Evolutionary conservation across 1,140 invertebrate genomes (phyloP).

Genomic region (Drosophila parabipectinata): DNA sequence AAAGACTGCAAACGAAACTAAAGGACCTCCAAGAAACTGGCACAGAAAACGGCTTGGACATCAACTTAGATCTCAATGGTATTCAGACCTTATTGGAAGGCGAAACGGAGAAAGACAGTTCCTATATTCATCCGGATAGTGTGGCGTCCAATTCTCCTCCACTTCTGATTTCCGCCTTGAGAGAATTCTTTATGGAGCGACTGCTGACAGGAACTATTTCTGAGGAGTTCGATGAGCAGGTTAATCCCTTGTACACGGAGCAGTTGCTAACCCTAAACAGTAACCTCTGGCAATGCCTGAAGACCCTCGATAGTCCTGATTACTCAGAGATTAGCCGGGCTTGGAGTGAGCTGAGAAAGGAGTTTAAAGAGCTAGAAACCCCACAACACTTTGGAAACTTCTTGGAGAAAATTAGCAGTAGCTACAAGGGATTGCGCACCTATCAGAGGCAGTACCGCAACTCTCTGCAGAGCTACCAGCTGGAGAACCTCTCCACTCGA

Average conservation of each 20-base stretch:
- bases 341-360: slow-evolving; percentile 20
- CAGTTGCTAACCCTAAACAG: slow-evolving; percentile 55
- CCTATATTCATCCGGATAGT: slow-evolving; percentile 13
- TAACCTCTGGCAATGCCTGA: slow-evolving; percentile 55
- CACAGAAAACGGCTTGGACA: neutral
- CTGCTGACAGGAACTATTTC: slow-evolving; percentile 22
- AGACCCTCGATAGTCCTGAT: slow-evolving; percentile 14
- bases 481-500: slow-evolving; percentile 63
- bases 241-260: slow-evolving; percentile 63
- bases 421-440: slow-evolving; percentile 63
- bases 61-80: slow-evolving; percentile 32
- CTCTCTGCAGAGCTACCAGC: slow-evolving; percentile 53
- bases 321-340: slow-evolving; percentile 28
- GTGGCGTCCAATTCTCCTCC: slow-evolving; percentile 24
- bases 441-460: slow-evolving; percentile 54
- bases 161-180: slow-evolving; percentile 40
- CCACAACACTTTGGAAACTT: slow-evolving; percentile 24
- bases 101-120: slow-evolving; percentile 5
- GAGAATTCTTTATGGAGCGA: slow-evolving; percentile 58
- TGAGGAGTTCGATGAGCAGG: slow-evolving; percentile 47
- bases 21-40: slow-evolving; percentile 6
- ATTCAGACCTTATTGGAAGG: slow-evolving; percentile 18
- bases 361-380: slow-evolving; percentile 15
- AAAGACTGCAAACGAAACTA: slow-evolving; percentile 27
- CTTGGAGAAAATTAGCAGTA: slow-evolving; percentile 42